Evolutionary conservation across 2,797 vertebrate species (phyloP).

Genomic region (Coendou prehensilis): DNA sequence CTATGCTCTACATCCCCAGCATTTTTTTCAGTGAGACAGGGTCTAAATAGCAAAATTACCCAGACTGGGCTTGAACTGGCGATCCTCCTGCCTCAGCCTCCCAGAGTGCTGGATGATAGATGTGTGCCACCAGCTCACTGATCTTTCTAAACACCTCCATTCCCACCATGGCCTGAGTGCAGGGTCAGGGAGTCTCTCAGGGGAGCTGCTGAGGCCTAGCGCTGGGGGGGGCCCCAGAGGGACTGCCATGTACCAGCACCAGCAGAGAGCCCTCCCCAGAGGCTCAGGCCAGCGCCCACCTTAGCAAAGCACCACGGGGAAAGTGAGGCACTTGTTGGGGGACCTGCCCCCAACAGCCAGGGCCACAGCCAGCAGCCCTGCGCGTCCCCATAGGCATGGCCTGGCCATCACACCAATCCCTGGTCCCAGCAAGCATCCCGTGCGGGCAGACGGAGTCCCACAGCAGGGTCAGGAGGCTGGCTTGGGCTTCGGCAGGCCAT

Average conservation of each 20-base stretch:
- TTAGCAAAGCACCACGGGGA: neutral
- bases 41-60: neutral
- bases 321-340: neutral
- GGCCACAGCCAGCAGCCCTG: neutral
- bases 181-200: neutral
- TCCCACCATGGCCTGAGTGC: neutral
- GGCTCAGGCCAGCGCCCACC: neutral
- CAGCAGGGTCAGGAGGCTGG: conserved; percentile 74
- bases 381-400: neutral
- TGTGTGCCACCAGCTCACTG: neutral
- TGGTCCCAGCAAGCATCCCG: neutral
- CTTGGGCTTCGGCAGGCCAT: conserved; percentile 91
- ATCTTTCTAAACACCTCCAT: neutral
- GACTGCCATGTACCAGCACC: no score
- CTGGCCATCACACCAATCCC: accelerated
- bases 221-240: no score
- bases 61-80: neutral
- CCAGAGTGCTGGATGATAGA: neutral
- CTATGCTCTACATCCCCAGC: neutral
- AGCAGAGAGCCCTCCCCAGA: neutral
- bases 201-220: no score
- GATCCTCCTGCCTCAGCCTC: neutral
- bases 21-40: no score
- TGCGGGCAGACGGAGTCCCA: accelerated
- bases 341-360: neutral